Percentiles rank a stretch among this genome's conserved stretches.
phyloP scores from a whole-genome alignment of 92 coral and sea anemone species.

The Epizoanthus scotinus region DNA sequence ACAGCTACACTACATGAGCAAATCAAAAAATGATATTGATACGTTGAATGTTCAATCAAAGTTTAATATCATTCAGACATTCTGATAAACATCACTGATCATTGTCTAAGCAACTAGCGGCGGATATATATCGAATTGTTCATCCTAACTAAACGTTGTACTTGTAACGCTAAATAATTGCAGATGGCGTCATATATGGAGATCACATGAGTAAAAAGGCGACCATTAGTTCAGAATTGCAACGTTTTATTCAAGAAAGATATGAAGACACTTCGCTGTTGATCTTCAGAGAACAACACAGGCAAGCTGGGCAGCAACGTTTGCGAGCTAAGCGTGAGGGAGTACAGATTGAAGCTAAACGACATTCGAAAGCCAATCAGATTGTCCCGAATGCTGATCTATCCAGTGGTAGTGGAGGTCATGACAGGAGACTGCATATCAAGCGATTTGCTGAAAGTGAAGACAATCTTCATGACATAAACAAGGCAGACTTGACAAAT shows the following conservation, averaged over 20 bases:
- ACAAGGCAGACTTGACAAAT: background rate
- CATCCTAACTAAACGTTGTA: background rate
- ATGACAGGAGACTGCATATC: constrained; percentile 1
- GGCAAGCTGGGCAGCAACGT: background rate
- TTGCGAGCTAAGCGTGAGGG: background rate
- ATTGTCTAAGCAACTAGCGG: background rate
- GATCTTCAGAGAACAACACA: constrained; percentile 60
- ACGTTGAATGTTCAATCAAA: too few relatives aligned
- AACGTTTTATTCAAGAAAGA: constrained; percentile 65
- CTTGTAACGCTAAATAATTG: background rate
- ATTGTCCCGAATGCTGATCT: background rate
- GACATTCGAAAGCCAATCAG: constrained; percentile 12
- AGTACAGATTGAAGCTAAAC: background rate
- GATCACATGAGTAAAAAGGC: constrained; percentile 44
- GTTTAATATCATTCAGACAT: background rate
- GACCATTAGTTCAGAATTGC: constrained; percentile 47
- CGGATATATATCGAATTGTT: too few relatives aligned
- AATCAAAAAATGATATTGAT: too few relatives aligned
- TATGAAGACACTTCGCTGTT: constrained; percentile 72
- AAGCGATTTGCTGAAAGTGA: constrained; percentile 34
- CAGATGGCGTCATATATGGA: background rate
- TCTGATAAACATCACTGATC: background rate
- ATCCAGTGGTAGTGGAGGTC: background rate
- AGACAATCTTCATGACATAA: background rate
- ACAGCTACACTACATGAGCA: too few relatives aligned